phyloP scores from a whole-genome alignment of 2,888 invertebrate genomes.

The Drosophila dives region DNA sequence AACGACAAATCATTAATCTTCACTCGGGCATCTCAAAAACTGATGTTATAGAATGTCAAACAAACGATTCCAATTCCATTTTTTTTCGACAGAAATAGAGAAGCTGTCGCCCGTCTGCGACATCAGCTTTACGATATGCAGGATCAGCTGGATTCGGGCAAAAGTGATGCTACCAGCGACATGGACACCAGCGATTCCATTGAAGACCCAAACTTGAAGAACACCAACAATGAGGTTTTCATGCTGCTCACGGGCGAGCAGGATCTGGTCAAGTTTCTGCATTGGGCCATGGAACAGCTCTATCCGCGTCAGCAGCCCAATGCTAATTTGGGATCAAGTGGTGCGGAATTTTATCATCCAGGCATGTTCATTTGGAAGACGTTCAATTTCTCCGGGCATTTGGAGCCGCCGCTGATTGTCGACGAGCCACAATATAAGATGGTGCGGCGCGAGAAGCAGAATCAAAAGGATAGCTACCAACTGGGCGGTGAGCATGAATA shows the following conservation, averaged over 20 bases:
- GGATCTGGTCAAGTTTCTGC: constrained; percentile 80
- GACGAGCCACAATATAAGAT: constrained; percentile 83
- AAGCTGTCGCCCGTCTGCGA: constrained; percentile 56
- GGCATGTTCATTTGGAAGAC: constrained; percentile 82
- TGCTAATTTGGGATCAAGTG: constrained; percentile 43
- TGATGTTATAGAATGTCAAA: constrained; percentile 21
- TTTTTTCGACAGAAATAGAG: constrained; percentile 56
- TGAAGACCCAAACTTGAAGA: constrained; percentile 33
- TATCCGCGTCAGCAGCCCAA: constrained; percentile 63
- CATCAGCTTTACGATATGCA: constrained; percentile 48
- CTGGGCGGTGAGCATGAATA: constrained; percentile 65
- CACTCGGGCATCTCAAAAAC: constrained; percentile 35
- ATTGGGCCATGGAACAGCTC: constrained; percentile 81
- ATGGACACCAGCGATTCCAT: constrained; percentile 25
- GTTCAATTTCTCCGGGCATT: constrained; percentile 82
- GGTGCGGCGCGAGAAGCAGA: constrained; percentile 74
- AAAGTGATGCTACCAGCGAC: constrained; percentile 30
- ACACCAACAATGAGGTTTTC: constrained; percentile 70
- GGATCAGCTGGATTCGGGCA: constrained; percentile 22
- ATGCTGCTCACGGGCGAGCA: constrained; percentile 81
- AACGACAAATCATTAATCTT: constrained; percentile 65
- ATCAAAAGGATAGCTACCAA: constrained; percentile 55
- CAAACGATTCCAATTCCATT: constrained; percentile 8
- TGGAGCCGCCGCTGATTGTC: constrained; percentile 81
- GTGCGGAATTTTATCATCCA: constrained; percentile 74